Evolutionary conservation across 2,113 vertebrate genomes (phyloP), one percentile per base, ranked within the genome.

Genomic region (Xiphophorus maculatus): DNA sequence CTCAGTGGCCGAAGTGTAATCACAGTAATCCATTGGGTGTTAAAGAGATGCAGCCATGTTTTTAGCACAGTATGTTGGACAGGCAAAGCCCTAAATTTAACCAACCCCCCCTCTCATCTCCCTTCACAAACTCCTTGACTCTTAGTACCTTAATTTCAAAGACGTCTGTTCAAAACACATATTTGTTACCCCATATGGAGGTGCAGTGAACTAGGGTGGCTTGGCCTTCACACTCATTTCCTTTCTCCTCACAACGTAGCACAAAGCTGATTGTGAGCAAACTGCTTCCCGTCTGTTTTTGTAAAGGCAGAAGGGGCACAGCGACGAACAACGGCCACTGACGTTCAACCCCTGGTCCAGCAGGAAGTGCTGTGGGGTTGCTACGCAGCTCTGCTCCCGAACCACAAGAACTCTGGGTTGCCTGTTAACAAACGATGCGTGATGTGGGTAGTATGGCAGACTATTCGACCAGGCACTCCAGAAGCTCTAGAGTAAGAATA

Each of bases 281-380:
- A 86, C 83, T 78, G 87, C 84, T 80, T 92, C 89, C 83, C 78
- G 81, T 81, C 74, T 69, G 71, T 76, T 70, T 91, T 89, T 88
- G 65, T 83, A 72, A 88, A 88, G 80, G 89, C 88, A 86, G 84
- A 90, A 81, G 77, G 87, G 84, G 80, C 83, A 88, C 68, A 29
- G 80, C 65, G 12, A 72, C 63, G 78, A 89, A 91, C 88, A 88
- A 88, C 84, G 33, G 79, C 77, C 83, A 82, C 73, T 71, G 79
- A 40, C 88, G 83, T 84, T 86, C 83, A 86, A 87, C 90, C 86
- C 87, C 80, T 77, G 65, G 72, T 83, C 74, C 71, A 63, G 89
- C 90, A 92, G 89, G 91, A 92, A 91, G 87, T 86, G 78, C 84
- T 82, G 86, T 54, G 51, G 44, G 66, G 91, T 92, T 92, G 91